Evolutionary conservation across 2,113 vertebrate species (phyloP).

Genomic region (Ammodramus savannarum): DNA sequence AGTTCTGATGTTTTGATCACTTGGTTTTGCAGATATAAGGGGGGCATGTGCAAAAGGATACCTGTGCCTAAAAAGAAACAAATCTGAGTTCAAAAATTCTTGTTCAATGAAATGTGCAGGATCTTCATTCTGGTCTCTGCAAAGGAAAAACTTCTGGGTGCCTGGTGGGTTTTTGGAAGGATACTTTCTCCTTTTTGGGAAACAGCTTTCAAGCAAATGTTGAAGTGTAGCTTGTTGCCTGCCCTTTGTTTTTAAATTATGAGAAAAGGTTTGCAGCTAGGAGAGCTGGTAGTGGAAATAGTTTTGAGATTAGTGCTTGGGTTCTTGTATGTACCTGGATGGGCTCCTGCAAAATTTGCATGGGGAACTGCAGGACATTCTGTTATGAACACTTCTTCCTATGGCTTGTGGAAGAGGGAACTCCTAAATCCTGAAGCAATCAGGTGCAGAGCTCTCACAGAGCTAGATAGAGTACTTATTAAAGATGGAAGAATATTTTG

Average conservation of each 20-base stretch:
- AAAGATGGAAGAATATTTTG: conserved; percentile 5
- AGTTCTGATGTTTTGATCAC: not conserved
- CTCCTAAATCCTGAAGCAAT: not conserved
- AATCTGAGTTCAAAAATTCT: not conserved
- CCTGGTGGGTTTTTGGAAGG: not conserved
- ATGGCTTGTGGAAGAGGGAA: not conserved
- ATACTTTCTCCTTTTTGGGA: not conserved
- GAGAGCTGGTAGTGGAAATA: not conserved
- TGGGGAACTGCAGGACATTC: not conserved
- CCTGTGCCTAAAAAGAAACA: not conserved
- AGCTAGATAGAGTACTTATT: not conserved
- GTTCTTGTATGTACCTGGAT: not conserved
- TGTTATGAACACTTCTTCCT: not conserved
- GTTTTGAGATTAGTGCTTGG: not conserved
- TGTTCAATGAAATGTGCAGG: not conserved
- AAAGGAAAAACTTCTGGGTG: not conserved
- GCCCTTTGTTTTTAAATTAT: not conserved
- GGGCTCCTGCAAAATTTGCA: not conserved
- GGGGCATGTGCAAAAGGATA: not conserved
- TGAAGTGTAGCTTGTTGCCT: not conserved
- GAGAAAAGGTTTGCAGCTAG: not conserved
- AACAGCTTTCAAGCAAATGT: not conserved
- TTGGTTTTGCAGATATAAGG: not conserved
- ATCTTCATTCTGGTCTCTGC: not conserved
- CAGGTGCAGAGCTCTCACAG: not conserved